Evolutionary conservation across 2,888 invertebrate genomes (phyloP).

Genomic region (Ametastegia equiseti): DNA sequence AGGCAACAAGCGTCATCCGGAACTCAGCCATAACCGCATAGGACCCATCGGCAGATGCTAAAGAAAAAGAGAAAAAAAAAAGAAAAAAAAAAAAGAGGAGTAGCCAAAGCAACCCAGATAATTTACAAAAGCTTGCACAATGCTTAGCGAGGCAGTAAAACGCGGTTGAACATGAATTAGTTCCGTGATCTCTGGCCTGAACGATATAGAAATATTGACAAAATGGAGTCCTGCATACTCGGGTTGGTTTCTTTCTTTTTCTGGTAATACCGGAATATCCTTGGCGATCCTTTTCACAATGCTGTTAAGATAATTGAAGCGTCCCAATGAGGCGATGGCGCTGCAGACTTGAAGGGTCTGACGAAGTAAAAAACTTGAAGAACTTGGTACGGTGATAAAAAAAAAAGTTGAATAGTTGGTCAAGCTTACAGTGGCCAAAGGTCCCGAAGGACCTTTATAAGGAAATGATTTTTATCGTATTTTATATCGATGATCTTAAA

Average conservation of each 20-base stretch:
- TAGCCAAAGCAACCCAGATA: neutral
- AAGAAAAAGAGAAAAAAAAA: neutral
- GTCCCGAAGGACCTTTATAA: neutral
- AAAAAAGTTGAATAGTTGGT: neutral
- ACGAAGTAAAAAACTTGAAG: conserved; percentile 5
- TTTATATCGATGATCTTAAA: neutral
- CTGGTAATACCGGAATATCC: too few species aligned
- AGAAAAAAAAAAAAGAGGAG: neutral
- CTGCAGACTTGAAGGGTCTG: neutral
- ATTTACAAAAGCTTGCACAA: conserved; percentile 6
- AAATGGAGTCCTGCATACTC: conserved; percentile 23
- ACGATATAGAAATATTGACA: neutral
- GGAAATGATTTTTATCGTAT: neutral
- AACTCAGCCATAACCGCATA: too few species aligned
- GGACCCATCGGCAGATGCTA: conserved; percentile 27
- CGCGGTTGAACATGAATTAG: neutral
- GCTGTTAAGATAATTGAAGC: conserved; percentile 35
- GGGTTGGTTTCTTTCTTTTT: neutral
- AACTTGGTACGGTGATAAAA: neutral
- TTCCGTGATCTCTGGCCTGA: conserved; percentile 19
- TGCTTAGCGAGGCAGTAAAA: neutral
- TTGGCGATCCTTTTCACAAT: neutral
- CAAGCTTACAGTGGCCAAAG: neutral
- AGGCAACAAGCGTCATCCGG: conserved; percentile 32
- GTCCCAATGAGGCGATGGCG: neutral